phyloP scores from a whole-genome alignment of 2,113 vertebrate genomes.

The Sprattus sprattus region DNA sequence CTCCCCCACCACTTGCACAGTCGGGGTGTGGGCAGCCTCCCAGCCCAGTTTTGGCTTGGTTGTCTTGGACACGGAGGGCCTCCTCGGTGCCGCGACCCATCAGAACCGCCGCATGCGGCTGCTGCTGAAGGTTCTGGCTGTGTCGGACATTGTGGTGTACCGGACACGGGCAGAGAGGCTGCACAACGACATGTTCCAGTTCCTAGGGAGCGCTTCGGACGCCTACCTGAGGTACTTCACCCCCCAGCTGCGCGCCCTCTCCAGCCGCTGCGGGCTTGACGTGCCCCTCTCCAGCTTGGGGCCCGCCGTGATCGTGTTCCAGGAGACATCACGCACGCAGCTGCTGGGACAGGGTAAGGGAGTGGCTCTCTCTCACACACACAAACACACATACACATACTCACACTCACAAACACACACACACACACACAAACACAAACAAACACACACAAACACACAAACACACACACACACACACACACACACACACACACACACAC shows the following conservation, averaged over 20 bases:
- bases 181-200: conserved; percentile 82
- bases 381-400: neutral
- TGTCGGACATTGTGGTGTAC: conserved; percentile 78
- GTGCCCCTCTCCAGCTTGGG: conserved; percentile 78
- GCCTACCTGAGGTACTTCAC: conserved; percentile 80
- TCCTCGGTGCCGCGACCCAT: conserved; percentile 70
- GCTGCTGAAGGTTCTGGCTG: conserved; percentile 77
- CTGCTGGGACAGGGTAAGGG: conserved; percentile 71
- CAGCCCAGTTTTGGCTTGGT: conserved; percentile 67
- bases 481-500: neutral
- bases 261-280: conserved; percentile 75
- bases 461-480: neutral
- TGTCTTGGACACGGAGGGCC: conserved; percentile 76
- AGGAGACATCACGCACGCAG: conserved; percentile 78
- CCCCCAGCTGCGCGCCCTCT: conserved; percentile 72
- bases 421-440: neutral
- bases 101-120: conserved; percentile 77
- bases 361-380: too few relatives aligned
- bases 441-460: too few relatives aligned
- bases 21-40: conserved; percentile 79
- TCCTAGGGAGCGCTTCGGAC: conserved; percentile 77
- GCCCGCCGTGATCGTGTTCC: conserved; percentile 75
- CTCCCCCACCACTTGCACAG: conserved; percentile 76
- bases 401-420: neutral
- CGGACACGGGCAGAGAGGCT: conserved; percentile 79